Base-by-base conservation (phyloP, 1,140 invertebrate genomes). In the Rhopalosiphum padi region DNA sequence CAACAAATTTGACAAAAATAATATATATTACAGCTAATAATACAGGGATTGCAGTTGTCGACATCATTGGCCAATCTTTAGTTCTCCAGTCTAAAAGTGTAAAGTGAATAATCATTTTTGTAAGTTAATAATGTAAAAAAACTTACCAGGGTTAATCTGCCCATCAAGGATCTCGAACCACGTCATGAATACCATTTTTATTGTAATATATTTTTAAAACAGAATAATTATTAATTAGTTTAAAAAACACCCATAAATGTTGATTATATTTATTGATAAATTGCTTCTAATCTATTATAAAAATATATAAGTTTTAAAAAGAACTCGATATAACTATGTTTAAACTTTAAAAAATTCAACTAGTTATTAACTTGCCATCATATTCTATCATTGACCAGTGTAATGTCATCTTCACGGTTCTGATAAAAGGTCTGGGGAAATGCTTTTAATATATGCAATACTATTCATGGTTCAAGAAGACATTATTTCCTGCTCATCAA, bases 1-100 rank as follows among this genome's bases (percentile, higher is more conserved):
- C 98, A 96, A 97, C 97, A 87, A 96, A 97, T 35, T 97, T 95
- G 2, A 98, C 96, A 93, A 97, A 96, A 87, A 96, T 95, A 83
- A 98, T 95, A 94, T 98, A 98, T 23, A 96, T 95, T n/a, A 95
- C 94, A 93, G 97, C 95, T n/a, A 98, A 95, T 5, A 94, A 94
- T 9, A 96, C 15, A 0, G 96, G 95, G 8, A 95, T 96, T 94
- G 95, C 96, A 37, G 97, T 96, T 2, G 96, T 96, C 25, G 95
- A 94, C 94, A 97, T 96, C 2, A 97, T 94, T 55, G 96, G 96
- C 96, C 96, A 97, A 94, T 96, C 95, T 94, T 96, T 95, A 37
- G 96, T 96, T 94, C 96, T 96, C 25, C 96, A 95, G 96, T 97
- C 97, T 97, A 93, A 25, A 94, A 43, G 41, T 68, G 23, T 68